Evolutionary conservation across 2,113 vertebrate genomes (phyloP).

Genomic region (Pagrus major): DNA sequence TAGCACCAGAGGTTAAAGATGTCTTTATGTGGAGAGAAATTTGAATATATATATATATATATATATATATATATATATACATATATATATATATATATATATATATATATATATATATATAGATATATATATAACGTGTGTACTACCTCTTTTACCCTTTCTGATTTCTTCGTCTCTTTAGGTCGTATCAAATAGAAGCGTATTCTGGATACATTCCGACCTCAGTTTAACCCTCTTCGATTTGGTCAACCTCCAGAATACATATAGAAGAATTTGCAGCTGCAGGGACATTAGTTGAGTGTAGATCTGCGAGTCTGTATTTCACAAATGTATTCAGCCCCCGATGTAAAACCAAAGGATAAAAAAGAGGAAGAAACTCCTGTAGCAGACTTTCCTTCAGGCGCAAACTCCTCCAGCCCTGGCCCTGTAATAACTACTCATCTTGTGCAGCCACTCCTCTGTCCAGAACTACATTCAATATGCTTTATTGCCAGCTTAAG

Average conservation of each 20-base stretch:
- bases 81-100: no score
- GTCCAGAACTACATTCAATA: slow-evolving; percentile 32
- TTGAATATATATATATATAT: no score
- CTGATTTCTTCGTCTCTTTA: not conserved
- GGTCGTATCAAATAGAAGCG: not conserved
- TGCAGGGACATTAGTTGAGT: not conserved
- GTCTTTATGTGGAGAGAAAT: not conserved
- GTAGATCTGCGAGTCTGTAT: not conserved
- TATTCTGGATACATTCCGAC: not conserved
- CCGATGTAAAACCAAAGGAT: not conserved
- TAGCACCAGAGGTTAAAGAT: not conserved
- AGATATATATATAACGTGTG: no score
- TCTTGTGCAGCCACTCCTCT: slow-evolving; percentile 28
- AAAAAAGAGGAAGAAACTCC: slow-evolving; percentile 3
- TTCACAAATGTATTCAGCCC: not conserved
- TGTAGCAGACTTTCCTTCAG: not conserved
- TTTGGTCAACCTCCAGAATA: not conserved
- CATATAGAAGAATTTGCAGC: not conserved
- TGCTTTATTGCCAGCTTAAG: slow-evolving; percentile 44
- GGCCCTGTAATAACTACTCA: slow-evolving; percentile 10
- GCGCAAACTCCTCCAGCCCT: slow-evolving; percentile 19
- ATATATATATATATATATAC: no score
- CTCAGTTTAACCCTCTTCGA: not conserved
- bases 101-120: no score
- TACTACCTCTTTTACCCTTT: not conserved